phyloP scores from a whole-genome alignment of 2,888 invertebrate species.

The Diaprepes abbreviatus region DNA sequence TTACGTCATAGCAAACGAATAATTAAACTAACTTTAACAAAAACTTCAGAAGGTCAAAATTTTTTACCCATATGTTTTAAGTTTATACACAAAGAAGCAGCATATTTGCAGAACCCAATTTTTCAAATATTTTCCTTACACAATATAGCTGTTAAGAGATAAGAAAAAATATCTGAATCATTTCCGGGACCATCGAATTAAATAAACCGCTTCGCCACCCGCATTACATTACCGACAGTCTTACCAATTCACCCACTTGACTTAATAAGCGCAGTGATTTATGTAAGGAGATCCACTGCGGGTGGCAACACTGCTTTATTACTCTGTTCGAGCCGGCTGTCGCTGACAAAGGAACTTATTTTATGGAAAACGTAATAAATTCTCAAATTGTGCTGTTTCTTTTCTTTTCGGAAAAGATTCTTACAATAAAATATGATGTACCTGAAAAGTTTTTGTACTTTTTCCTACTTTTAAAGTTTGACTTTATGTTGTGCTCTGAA shows the following conservation, averaged over 20 bases:
- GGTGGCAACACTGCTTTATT: slow-evolving; percentile 66
- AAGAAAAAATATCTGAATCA: slow-evolving; percentile 27
- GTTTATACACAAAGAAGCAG: no score
- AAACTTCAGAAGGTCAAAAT: no score
- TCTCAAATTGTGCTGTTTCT: slow-evolving; percentile 45
- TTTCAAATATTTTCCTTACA: background rate
- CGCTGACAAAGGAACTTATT: slow-evolving; percentile 53
- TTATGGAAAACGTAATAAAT: slow-evolving; percentile 50
- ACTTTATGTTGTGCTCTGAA: background rate
- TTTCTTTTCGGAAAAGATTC: slow-evolving; percentile 33
- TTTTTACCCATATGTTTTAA: no score
- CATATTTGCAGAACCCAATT: slow-evolving; percentile 11
- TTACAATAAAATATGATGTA: slow-evolving; percentile 35
- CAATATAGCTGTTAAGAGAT: background rate
- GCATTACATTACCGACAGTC: slow-evolving; percentile 53
- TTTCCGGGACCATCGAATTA: slow-evolving; percentile 35
- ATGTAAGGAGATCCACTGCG: slow-evolving; percentile 66
- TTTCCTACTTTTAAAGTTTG: slow-evolving; percentile 22
- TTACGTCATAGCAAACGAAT: no score
- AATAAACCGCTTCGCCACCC: slow-evolving; percentile 22
- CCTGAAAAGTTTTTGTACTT: slow-evolving; percentile 31
- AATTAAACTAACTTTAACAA: no score
- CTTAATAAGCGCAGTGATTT: slow-evolving; percentile 67
- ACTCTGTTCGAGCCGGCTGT: slow-evolving; percentile 55
- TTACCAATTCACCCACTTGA: slow-evolving; percentile 65